These are phyloP conservation scores for Drosophila eugracilis DNA, from an alignment of 1,140 invertebrate species.

Conservation along the genomic window DNA sequence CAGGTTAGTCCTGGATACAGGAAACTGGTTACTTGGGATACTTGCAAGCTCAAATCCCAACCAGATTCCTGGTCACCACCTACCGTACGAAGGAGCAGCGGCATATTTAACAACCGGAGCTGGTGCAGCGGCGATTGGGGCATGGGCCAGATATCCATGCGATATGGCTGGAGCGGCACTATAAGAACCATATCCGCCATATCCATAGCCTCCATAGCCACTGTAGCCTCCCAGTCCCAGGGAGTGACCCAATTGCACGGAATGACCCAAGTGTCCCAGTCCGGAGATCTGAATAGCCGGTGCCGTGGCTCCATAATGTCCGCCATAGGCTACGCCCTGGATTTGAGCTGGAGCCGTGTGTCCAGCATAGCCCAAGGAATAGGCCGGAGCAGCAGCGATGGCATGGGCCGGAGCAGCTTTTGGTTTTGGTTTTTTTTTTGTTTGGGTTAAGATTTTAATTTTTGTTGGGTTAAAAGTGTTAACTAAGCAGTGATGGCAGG, in stretches of 20 bases:
- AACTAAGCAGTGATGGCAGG: conserved; percentile 49
- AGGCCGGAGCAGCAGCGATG: conserved; percentile 59
- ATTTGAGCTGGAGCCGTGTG: conserved; percentile 68
- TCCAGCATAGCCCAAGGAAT: conserved; percentile 49
- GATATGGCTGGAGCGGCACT: conserved; percentile 56
- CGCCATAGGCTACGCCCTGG: conserved; percentile 52
- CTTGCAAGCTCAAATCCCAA: no score
- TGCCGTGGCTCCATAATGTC: conserved; percentile 67
- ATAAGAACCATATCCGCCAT: conserved; percentile 51
- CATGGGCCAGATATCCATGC: conserved; percentile 63
- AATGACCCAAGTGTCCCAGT: conserved; percentile 28
- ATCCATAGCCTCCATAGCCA: conserved; percentile 47
- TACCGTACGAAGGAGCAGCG: conserved; percentile 80
- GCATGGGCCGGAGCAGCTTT: conserved; percentile 59
- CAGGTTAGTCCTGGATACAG: background rate
- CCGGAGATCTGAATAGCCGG: conserved; percentile 69
- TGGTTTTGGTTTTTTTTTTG: conserved; percentile 17
- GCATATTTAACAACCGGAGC: conserved; percentile 70
- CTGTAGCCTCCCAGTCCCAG: conserved; percentile 35
- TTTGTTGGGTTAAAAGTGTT: conserved; percentile 52
- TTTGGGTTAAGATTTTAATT: no score
- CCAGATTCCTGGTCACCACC: conserved; percentile 47
- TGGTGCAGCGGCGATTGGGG: conserved; percentile 66
- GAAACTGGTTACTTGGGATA: no score
- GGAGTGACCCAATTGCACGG: conserved; percentile 19